Evolutionary conservation across 2,888 invertebrate species (phyloP).

Genomic region (Gnatocerus cornutus): DNA sequence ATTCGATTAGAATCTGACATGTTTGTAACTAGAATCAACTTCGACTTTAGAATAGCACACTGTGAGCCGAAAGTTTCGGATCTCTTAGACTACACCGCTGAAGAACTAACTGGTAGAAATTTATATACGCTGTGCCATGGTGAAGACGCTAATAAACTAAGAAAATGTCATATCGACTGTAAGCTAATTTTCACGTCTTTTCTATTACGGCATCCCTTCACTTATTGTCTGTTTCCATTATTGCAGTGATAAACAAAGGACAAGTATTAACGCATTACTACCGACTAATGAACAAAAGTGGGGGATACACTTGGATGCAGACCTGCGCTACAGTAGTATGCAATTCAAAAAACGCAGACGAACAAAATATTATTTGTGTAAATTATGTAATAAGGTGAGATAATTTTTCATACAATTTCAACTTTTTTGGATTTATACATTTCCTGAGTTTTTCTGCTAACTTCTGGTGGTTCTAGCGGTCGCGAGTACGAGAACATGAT

Average conservation of each 20-base stretch:
- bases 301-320: conserved; percentile 97
- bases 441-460: background rate
- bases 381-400: conserved; percentile 96
- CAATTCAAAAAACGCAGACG: conserved; percentile 95
- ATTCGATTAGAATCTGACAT: conserved; percentile 95
- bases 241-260: conserved; percentile 95
- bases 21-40: conserved; percentile 97
- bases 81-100: conserved; percentile 92
- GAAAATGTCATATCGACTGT: conserved; percentile 97
- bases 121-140: conserved; percentile 96
- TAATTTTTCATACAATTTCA: conserved; percentile 47
- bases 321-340: conserved; percentile 98
- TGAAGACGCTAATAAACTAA: conserved; percentile 93
- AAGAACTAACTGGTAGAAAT: conserved; percentile 94
- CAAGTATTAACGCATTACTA: conserved; percentile 98
- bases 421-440: background rate
- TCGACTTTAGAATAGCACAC: conserved; percentile 97
- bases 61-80: conserved; percentile 98
- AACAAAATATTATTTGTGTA: conserved; percentile 97
- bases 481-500: conserved; percentile 92
- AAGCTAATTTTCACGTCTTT: conserved; percentile 71
- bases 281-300: conserved; percentile 95
- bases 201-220: conserved; percentile 24
- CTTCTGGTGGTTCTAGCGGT: conserved; percentile 74
- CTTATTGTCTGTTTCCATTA: conserved; percentile 61